phyloP scores from a whole-genome alignment of 2,797 vertebrate genomes.

The Malacoraja senta region DNA sequence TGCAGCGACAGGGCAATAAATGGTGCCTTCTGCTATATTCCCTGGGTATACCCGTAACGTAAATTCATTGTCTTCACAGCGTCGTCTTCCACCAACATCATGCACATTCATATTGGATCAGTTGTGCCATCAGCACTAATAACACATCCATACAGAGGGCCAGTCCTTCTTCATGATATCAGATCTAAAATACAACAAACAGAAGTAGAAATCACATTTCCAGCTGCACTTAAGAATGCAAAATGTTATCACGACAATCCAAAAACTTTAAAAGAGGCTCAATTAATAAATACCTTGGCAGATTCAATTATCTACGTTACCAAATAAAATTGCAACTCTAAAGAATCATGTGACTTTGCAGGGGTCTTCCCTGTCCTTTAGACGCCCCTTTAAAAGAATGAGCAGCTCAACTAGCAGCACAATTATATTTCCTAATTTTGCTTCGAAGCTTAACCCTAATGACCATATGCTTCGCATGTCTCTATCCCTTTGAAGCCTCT shows the following conservation, averaged over 20 bases:
- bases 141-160: conserved; percentile 49
- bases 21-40: conserved; percentile 82
- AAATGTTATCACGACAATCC: neutral
- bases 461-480: too few species aligned
- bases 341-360: neutral
- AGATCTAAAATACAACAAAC: conserved; percentile 52
- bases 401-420: neutral
- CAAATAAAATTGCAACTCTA: neutral
- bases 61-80: conserved; percentile 88
- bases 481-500: too few species aligned
- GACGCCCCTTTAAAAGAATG: neutral
- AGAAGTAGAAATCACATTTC: conserved; percentile 5
- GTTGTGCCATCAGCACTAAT: conserved; percentile 78
- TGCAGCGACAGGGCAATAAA: conserved; percentile 89
- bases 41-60: conserved; percentile 89
- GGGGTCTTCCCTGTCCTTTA: neutral
- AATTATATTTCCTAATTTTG: neutral
- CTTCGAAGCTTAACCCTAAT: neutral
- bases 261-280: neutral
- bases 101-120: conserved; percentile 88
- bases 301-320: neutral
- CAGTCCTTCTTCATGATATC: conserved; percentile 64
- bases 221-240: neutral
- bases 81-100: conserved; percentile 89
- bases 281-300: neutral